Conservation (phyloP, 2,113 vertebrate species). For the Bos javanicus region DNA sequence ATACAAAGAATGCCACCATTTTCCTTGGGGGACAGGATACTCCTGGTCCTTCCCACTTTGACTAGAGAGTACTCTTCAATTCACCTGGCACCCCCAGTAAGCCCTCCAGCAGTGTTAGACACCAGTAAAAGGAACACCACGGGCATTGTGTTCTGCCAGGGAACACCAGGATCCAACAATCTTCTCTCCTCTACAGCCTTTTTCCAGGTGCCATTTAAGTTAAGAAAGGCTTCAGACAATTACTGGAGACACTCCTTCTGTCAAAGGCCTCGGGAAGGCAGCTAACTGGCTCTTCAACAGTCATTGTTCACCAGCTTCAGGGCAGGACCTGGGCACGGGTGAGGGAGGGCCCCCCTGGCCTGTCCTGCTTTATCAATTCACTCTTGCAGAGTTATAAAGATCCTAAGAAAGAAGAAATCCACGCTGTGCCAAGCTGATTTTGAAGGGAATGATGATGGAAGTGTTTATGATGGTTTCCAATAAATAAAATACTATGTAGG, state of each 20-base stretch:
- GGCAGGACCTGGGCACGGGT: neutral
- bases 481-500: conserved; percentile 43
- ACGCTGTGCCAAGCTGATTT: neutral
- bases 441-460: conserved; percentile 63
- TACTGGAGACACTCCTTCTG: neutral
- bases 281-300: neutral
- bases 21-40: neutral
- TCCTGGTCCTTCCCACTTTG: neutral
- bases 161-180: neutral
- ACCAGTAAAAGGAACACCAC: neutral
- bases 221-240: neutral
- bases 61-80: neutral
- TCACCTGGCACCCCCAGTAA: neutral
- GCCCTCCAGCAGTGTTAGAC: neutral
- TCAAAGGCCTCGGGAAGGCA: neutral
- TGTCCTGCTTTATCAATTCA: neutral
- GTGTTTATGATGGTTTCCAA: conserved; percentile 47
- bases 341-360: neutral
- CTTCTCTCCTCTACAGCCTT: neutral
- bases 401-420: neutral
- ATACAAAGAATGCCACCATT: neutral
- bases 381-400: neutral
- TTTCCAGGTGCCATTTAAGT: neutral
- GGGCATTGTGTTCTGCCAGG: neutral
- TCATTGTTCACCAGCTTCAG: neutral